A percentile compares a stretch with the other conserved stretches of the same genome.
Conservation (phyloP, 1,140 invertebrate species). For the Eumeta japonica region DNA sequence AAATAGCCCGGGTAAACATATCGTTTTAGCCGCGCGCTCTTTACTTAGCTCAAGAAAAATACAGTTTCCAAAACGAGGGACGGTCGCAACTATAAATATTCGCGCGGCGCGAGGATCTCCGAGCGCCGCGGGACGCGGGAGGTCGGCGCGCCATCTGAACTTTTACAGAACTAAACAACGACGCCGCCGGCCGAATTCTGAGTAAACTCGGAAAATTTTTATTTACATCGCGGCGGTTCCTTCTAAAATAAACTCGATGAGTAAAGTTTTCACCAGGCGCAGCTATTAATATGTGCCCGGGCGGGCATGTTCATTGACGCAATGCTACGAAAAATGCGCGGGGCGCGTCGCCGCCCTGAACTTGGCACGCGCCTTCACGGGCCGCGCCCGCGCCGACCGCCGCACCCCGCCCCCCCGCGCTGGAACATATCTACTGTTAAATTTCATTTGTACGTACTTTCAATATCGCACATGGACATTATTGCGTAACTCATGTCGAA, state of each 20-base stretch:
- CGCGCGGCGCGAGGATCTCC: no score
- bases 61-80: slow-evolving; percentile 34
- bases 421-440: no score
- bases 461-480: no score
- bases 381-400: slow-evolving; percentile 1
- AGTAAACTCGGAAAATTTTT: slow-evolving; percentile 43
- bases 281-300: slow-evolving; percentile 45
- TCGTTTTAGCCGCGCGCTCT: slow-evolving; percentile 27
- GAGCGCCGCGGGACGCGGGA: no score
- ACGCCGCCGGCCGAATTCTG: slow-evolving; percentile 24
- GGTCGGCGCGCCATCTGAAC: no score
- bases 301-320: slow-evolving; percentile 52
- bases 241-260: slow-evolving; percentile 50
- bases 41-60: slow-evolving; percentile 45
- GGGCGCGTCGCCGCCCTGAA: slow-evolving; percentile 29
- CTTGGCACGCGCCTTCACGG: slow-evolving; percentile 36
- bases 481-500: no score
- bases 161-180: slow-evolving; percentile 40
- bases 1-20: slow-evolving; percentile 49
- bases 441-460: no score
- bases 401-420: slow-evolving; percentile 7
- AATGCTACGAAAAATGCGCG: slow-evolving; percentile 49
- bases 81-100: slow-evolving; percentile 51
- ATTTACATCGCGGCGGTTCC: slow-evolving; percentile 44
- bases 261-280: slow-evolving; percentile 42